Conservation (phyloP, 2,888 invertebrate genomes). For the Acronicta psi region DNA sequence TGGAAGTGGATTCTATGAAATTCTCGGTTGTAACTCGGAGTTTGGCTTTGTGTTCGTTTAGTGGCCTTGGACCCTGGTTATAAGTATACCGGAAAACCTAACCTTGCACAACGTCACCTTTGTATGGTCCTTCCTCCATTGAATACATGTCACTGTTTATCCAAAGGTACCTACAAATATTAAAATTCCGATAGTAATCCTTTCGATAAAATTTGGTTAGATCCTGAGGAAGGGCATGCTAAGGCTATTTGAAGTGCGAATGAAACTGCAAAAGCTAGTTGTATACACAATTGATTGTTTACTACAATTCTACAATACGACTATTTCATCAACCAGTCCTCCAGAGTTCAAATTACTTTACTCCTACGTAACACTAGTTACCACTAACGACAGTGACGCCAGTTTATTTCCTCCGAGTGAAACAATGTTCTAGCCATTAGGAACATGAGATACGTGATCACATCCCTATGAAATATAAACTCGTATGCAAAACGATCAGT, state of each 20-base stretch:
- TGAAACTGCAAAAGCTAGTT: no score
- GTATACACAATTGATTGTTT: constrained; percentile 10
- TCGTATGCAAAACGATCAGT: constrained; percentile 45
- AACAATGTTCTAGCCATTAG: constrained; percentile 41
- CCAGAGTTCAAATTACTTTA: constrained; percentile 39
- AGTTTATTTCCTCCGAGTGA: constrained; percentile 40
- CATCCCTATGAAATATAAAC: constrained; percentile 47
- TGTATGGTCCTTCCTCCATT: not conserved
- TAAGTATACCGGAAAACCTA: no score
- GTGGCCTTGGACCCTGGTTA: no score
- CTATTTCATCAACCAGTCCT: constrained; percentile 18
- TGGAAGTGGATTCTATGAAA: no score
- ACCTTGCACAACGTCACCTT: no score
- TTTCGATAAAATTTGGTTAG: no score
- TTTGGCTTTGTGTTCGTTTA: no score
- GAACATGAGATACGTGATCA: constrained; percentile 50
- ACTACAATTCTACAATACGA: constrained; percentile 14
- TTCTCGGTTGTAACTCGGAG: no score
- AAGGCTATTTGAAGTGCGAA: no score
- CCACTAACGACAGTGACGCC: constrained; percentile 36
- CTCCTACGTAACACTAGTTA: constrained; percentile 31
- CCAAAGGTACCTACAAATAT: no score
- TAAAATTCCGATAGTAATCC: no score
- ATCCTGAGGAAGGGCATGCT: no score
- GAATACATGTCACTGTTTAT: not conserved